Evolutionary conservation across 2,797 vertebrate species (phyloP).

Genomic region (Enteromius unitaeniatus): DNA sequence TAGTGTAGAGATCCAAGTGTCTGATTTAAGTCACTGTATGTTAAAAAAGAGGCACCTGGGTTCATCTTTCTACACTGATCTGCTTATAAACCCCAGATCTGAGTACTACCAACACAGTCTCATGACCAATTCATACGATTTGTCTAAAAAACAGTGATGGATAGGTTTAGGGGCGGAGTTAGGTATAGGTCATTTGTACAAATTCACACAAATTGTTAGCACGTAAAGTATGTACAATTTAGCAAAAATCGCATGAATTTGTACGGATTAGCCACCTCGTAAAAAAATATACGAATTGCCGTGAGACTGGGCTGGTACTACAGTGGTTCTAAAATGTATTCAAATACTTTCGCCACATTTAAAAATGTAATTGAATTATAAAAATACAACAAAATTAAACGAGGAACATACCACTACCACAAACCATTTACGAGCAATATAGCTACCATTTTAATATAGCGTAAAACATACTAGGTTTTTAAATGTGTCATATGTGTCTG

Average conservation of each 20-base stretch:
- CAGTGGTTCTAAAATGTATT: background rate
- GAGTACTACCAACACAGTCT: background rate
- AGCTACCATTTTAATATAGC: background rate
- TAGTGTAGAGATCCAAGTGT: background rate
- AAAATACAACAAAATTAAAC: background rate
- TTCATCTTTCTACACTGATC: background rate
- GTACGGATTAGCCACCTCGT: too few species aligned
- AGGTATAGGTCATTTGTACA: too few species aligned
- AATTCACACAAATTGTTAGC: too few species aligned
- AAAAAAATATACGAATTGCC: too few species aligned
- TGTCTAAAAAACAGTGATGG: too few species aligned
- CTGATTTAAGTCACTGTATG: conserved; percentile 4
- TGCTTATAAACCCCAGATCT: background rate
- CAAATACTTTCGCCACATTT: background rate
- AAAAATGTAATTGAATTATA: background rate
- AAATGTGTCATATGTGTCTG: background rate
- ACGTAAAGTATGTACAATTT: too few species aligned
- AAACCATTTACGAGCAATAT: background rate
- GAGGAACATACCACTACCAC: too few species aligned
- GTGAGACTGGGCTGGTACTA: background rate
- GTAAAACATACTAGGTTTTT: background rate
- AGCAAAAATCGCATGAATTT: too few species aligned
- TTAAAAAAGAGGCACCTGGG: background rate
- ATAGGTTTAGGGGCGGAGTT: too few species aligned
- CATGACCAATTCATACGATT: too few species aligned